Evolutionary conservation across 2,888 invertebrate species (phyloP).

Genomic region (Agapostemon virescens): DNA sequence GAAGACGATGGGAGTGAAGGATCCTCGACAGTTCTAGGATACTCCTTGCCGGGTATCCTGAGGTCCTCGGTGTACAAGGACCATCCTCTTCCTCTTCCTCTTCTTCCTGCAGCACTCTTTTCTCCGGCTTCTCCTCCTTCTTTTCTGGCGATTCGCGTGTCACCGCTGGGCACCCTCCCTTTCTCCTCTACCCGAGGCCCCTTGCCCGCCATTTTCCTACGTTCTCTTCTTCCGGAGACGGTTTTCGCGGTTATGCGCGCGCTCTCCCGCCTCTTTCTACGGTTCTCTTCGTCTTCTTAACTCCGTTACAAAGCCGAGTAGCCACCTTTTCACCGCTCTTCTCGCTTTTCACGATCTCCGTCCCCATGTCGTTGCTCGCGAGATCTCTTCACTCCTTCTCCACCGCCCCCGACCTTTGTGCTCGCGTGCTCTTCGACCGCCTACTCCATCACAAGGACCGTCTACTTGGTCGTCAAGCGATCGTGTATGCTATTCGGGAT

Average conservation of each 20-base stretch:
- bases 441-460: conserved; percentile 7
- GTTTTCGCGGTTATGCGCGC: conserved; percentile 31
- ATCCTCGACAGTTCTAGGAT: conserved; percentile 79
- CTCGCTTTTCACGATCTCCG: conserved; percentile 50
- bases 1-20: conserved; percentile 77
- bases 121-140: conserved; percentile 46
- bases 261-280: conserved; percentile 6
- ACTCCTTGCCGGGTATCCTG: conserved; percentile 77
- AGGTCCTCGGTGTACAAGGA: conserved; percentile 77
- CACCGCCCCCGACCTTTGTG: background rate
- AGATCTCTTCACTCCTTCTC: conserved; percentile 46
- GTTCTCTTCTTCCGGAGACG: conserved; percentile 25
- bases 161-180: background rate
- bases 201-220: conserved; percentile 5
- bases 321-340: conserved; percentile 58
- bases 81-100: conserved; percentile 76
- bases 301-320: conserved; percentile 58
- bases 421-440: background rate
- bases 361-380: conserved; percentile 48
- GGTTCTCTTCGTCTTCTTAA: conserved; percentile 45
- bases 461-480: conserved; percentile 43
- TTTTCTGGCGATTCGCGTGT: conserved; percentile 25
- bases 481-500: conserved; percentile 56
- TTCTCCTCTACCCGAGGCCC: background rate
- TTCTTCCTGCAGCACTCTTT: conserved; percentile 67